These are phyloP conservation scores for Cephus runcator DNA, from an alignment of 2,888 invertebrate genomes.

Conservation along the genomic window DNA sequence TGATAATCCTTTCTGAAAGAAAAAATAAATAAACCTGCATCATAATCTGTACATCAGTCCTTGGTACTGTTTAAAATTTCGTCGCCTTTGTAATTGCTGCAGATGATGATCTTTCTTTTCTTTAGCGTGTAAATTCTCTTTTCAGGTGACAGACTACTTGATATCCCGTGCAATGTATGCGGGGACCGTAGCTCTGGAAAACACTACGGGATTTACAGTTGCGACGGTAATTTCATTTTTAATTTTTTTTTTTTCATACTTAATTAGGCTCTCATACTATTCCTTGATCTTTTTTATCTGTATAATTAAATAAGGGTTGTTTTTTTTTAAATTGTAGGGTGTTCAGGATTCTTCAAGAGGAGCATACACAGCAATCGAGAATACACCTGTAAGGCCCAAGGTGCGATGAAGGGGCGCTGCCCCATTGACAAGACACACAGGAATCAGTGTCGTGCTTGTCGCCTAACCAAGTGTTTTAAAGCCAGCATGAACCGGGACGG, in stretches of 20 bases:
- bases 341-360: conserved; percentile 95
- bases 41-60: not conserved
- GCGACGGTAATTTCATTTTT: conserved; percentile 82
- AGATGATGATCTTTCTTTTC: not conserved
- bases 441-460: conserved; percentile 96
- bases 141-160: conserved; percentile 94
- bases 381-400: conserved; percentile 96
- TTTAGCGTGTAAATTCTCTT: conserved; percentile 21
- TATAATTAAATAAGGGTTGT: not conserved
- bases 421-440: conserved; percentile 97
- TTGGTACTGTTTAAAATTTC: not conserved
- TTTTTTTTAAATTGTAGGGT: conserved; percentile 70
- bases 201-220: conserved; percentile 99
- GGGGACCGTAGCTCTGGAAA: conserved; percentile 99
- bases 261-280: not conserved
- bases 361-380: conserved; percentile 96
- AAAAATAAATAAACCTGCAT: not conserved
- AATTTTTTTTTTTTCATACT: not conserved
- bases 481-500: conserved; percentile 99
- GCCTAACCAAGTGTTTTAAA: conserved; percentile 94
- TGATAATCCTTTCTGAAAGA: not conserved
- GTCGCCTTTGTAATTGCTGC: not conserved
- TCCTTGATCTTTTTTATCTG: not conserved
- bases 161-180: conserved; percentile 99
- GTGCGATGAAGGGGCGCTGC: conserved; percentile 91